Conservation (phyloP, 1,140 invertebrate species). For the Lordiphosa clarofinis region DNA sequence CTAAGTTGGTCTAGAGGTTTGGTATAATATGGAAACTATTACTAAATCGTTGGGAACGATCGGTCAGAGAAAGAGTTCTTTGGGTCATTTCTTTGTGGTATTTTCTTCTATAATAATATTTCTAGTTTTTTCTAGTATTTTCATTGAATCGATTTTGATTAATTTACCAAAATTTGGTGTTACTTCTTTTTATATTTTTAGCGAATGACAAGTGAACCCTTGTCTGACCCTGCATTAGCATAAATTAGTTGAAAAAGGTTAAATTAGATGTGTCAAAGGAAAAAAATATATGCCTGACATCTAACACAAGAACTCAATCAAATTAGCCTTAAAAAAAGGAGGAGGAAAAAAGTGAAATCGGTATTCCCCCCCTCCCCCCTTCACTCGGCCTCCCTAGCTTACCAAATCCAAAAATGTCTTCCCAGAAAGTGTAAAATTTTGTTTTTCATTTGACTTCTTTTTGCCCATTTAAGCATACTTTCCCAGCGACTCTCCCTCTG, state of each 20-base stretch:
- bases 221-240: slow-evolving; percentile 28
- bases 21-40: too few relatives aligned
- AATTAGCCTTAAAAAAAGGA: slow-evolving; percentile 46
- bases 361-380: neutral
- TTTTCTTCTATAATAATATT: too few relatives aligned
- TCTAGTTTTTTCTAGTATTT: too few relatives aligned
- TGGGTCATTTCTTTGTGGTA: too few relatives aligned
- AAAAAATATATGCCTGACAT: slow-evolving; percentile 37
- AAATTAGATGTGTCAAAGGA: slow-evolving; percentile 23
- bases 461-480: slow-evolving; percentile 14
- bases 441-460: slow-evolving; percentile 24
- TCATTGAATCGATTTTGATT: too few relatives aligned
- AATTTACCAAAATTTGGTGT: too few relatives aligned
- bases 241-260: slow-evolving; percentile 32
- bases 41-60: too few relatives aligned
- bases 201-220: slow-evolving; percentile 17
- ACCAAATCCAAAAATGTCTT: slow-evolving; percentile 7
- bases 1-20: too few relatives aligned
- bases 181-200: too few relatives aligned
- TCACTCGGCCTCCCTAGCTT: neutral
- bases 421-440: slow-evolving; percentile 42
- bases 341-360: slow-evolving; percentile 20
- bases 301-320: slow-evolving; percentile 70
- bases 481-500: slow-evolving; percentile 8
- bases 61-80: too few relatives aligned